Evolutionary conservation across 1,140 invertebrate species (phyloP), one percentile per base, ranked within the genome.

Genomic region (Aphaenogaster floridana): DNA sequence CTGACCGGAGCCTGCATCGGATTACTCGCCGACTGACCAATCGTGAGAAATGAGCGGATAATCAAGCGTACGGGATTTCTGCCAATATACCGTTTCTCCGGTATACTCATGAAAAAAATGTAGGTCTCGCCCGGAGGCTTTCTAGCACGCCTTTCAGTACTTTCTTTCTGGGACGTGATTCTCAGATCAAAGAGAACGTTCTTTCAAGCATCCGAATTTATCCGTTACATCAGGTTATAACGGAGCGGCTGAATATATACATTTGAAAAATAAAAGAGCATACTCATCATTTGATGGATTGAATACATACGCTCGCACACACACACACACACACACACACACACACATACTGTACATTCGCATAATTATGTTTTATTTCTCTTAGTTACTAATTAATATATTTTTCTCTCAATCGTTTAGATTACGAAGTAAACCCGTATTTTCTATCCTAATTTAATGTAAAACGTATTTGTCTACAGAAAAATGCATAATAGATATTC

Each of bases 21-120:
- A 54, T 66, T 66, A 78, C 57, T 72, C 74, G 76, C 80, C 69
- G 59, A 78, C 52, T 72, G 81, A 74, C 63, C 86, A 63, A 57
- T 86, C 86, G 77, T 86, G 81, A 90, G 89, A 91, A 90, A 90
- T 54, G 17, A 45, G 15, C 52, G 39, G 52, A n/a, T 74, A 34
- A 61, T 48, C 13, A n/a, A 17, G n/a, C 36, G 54, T 76, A 84
- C 69, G 80, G 80, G 42, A 84, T 84, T 63, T 84, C 72, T 15
- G 54, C 45, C 80, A 76, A 74, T 84, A 74, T 74, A 84, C 69
- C 69, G 80, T 84, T 84, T 13, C 45, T 48, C 34, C 68, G 42
- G 6, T 57, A 34, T 48, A 63, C 28, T 50, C 42, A 63, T 9
- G 68, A 63, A 36, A 80, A 42, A 61, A 76, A 84, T 74, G 21